Evolutionary conservation across 2,888 invertebrate genomes (phyloP), one percentile per base, ranked within the genome.

Genomic region (Formica aserva): DNA sequence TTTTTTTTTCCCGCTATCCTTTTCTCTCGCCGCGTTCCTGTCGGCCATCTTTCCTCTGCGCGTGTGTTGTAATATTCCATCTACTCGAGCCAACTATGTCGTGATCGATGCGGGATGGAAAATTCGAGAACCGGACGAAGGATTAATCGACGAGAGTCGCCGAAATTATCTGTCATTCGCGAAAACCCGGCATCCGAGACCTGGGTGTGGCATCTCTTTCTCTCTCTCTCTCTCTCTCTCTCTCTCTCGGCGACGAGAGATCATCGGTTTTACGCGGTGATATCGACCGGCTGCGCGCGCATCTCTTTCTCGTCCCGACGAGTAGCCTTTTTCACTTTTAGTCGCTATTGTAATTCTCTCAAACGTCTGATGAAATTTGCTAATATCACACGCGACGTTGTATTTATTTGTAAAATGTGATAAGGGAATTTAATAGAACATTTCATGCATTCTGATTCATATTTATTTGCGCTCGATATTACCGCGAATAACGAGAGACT

Each of bases 281-380:
- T 91, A 94, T 94, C 92, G 94, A 94, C 82, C 94, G 92, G 85
- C 78, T 94, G 94, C 94, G 94, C 94, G 93, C 94, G 94, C 94
- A 94, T 83, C 62, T 85, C 76, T 62, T 52, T 29, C 48, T 75
- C 69, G 5, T 48, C 2, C 41, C 26, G 18, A 11, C 38, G 9
- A 38, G 3, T 41, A 22, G 29, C 41, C 9, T 85, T 86, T 35
- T 60, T 32, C 8, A 8, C 26, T 48, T 52, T 69, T 57, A 22
- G 22, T 5, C 32, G 32, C 13, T 45, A 29, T 29, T 35, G 55
- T 5, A 22, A 77, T 5, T n/a, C 35, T 74, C 5, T 9, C 6
- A 32, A 38, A 35, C 55, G 38, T 67, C 60, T 26, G 26, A 26
- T 26, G 26, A 26, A 48, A 13, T 26, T 13, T 2, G 29, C n/a